A percentile compares a stretch with the other conserved stretches of the same genome.
phyloP scores from a whole-genome alignment of 2,888 invertebrate species.

The Xanthia icteritia region DNA sequence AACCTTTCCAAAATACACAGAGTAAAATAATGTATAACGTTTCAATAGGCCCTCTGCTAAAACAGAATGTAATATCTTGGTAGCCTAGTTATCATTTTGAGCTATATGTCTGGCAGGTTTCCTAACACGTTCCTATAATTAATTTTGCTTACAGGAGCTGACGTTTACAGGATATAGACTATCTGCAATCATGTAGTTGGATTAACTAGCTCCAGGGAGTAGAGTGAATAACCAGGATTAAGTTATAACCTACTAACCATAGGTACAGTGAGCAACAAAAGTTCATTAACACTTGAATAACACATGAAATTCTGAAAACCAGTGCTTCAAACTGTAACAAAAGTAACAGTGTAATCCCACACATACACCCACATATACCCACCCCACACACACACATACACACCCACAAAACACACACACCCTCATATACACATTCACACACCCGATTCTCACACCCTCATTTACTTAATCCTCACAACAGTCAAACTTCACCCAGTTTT shows the following conservation, averaged over 20 bases:
- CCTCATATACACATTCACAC: no score
- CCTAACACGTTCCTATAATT: slow-evolving; percentile 46
- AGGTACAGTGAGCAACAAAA: background rate
- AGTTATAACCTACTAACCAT: slow-evolving; percentile 20
- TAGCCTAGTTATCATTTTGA: slow-evolving; percentile 28
- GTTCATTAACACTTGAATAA: no score
- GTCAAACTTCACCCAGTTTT: no score
- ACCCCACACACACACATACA: no score
- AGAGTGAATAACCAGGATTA: slow-evolving; percentile 22
- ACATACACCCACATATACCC: no score
- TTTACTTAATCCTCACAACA: no score
- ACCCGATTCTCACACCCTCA: no score
- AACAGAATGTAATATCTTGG: slow-evolving; percentile 9
- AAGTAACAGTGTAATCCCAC: background rate
- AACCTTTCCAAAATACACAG: slow-evolving; percentile 3
- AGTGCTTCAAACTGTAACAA: background rate
- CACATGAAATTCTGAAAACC: background rate
- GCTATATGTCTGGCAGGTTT: slow-evolving; percentile 8
- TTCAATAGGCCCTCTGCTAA: background rate
- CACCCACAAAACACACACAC: no score
- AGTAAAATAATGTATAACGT: background rate
- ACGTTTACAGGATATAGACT: slow-evolving; percentile 42
- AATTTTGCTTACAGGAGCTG: slow-evolving; percentile 58
- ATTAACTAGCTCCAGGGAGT: slow-evolving; percentile 40
- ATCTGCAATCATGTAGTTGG: slow-evolving; percentile 44